Base-by-base conservation (phyloP, 2,888 invertebrate genomes). In the Ctenicera cuprea region DNA sequence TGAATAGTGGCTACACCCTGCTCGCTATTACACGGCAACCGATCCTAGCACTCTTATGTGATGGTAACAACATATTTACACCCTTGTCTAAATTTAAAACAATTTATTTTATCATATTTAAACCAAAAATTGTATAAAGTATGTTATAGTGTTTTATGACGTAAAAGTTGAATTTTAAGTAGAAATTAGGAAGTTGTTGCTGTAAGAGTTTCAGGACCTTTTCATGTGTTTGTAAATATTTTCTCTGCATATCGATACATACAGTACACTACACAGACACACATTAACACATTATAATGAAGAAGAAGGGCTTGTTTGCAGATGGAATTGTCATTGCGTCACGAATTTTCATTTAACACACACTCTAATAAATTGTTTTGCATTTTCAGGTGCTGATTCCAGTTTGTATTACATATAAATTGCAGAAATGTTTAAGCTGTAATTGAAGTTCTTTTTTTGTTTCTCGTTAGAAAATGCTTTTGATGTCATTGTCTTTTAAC, bases 291-390 rank as follows among this genome's bases (percentile, higher is more conserved):
- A 72, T 38, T 59, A 57, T 26, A 26, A n/a, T 52, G 41, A 67
- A 57, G 63, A 68, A 52, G 63, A 72, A 76, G 81, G 82, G 82
- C 83, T 84, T 83, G 83, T 85, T 85, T 82, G 82, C 82, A 83
- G 83, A 81, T 80, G 52, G 73, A 76, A 71, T 74, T 75, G 75
- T 81, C 84, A 84, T 84, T 84, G 83, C 84, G 84, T 85, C 83
- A 82, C 78, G 84, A 84, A 83, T 82, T 78, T 77, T 64, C 48
- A 68, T 71, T 45, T 75, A 73, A 74, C 66, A 75, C 74, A 74
- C 69, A 70, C 70, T 62, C 71, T 74, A 78, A 71, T 73, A 37
- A 75, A 63, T 18, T 65, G 48, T 72, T 77, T 73, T 77, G 69
- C 73, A 77, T 78, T 82, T 83, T 80, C 82, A 82, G 81, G 80